Base-by-base conservation (phyloP, 1,140 invertebrate genomes). In the Odontomachus brunneus region DNA sequence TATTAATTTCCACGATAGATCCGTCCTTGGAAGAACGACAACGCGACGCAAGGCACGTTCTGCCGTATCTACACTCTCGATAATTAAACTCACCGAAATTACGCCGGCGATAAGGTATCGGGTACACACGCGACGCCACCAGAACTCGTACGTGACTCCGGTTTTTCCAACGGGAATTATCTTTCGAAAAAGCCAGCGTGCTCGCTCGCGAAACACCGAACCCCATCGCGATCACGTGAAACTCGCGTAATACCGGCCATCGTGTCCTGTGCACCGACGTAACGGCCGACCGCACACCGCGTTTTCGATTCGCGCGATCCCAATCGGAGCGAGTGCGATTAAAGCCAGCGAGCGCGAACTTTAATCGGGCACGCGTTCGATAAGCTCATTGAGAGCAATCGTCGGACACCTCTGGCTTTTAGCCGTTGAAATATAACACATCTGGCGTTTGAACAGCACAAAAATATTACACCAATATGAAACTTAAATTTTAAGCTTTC, bases 21-120 rank as follows among this genome's bases (percentile, higher is more conserved):
- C n/a, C 7, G 49, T 17, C 0, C 15, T 15, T 65, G 22, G 0
- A 17, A 14, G 7, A 48, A 57, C 11, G 57, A 80, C 57, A 44
- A 71, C 19, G 3, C n/a, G 19, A 33, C 15, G 26, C 33, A 44
- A 78, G 4, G 49, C 12, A 48, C 44, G 29, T 57, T 71, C 69
- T 48, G 3, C 51, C 17, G 15, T 55, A 57, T 69, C 62, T 12
- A 15, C n/a, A 38, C 14, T 24, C 51, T 29, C 53, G 14, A 29
- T 48, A 80, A 71, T 15, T 59, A 57, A 80, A 80, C 69, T 71
- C 38, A 29, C 24, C 11, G 48, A 69, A 69, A 80, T 80, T 80
- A 48, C 12, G 57, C 17, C 3, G 2, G 53, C 24, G 65, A 80
- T 80, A 80, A 69, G 51, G 51, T 69, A 71, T 66, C 29, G 15